A percentile compares a stretch with the other conserved stretches of the same genome.
These are phyloP conservation scores for Metalampra italica DNA, from an alignment of 2,888 invertebrate species.

Conservation along the genomic window DNA sequence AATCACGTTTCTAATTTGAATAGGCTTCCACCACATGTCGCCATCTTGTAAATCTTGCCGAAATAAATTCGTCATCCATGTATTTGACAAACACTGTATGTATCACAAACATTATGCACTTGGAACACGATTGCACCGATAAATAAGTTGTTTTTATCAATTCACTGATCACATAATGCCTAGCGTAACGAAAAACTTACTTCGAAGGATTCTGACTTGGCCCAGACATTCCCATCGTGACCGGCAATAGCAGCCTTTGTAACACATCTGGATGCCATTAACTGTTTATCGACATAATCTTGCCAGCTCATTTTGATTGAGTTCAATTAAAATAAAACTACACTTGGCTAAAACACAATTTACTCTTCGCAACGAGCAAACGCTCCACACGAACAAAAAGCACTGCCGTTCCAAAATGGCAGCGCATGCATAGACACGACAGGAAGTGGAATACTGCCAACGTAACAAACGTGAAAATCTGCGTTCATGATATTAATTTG, in stretches of 20 bases:
- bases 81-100: constrained; percentile 35
- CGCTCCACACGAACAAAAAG: constrained; percentile 79
- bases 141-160: constrained; percentile 19
- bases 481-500: constrained; percentile 17
- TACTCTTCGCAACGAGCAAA: constrained; percentile 73
- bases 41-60: constrained; percentile 76
- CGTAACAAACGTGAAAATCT: constrained; percentile 17
- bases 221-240: constrained; percentile 97
- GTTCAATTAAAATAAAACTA: constrained; percentile 76
- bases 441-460: constrained; percentile 54
- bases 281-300: constrained; percentile 98
- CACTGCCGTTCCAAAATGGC: constrained; percentile 78
- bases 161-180: constrained; percentile 51
- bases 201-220: constrained; percentile 95
- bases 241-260: constrained; percentile 96
- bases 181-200: constrained; percentile 82
- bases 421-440: constrained; percentile 64
- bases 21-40: constrained; percentile 70
- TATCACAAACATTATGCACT: constrained; percentile 38
- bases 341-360: constrained; percentile 70
- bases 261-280: constrained; percentile 96
- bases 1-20: constrained; percentile 41
- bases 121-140: constrained; percentile 27
- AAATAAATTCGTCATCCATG: constrained; percentile 63
- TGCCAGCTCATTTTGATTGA: constrained; percentile 94